Conservation (phyloP, 2,888 invertebrate genomes). For the Ethmia dodecea region DNA sequence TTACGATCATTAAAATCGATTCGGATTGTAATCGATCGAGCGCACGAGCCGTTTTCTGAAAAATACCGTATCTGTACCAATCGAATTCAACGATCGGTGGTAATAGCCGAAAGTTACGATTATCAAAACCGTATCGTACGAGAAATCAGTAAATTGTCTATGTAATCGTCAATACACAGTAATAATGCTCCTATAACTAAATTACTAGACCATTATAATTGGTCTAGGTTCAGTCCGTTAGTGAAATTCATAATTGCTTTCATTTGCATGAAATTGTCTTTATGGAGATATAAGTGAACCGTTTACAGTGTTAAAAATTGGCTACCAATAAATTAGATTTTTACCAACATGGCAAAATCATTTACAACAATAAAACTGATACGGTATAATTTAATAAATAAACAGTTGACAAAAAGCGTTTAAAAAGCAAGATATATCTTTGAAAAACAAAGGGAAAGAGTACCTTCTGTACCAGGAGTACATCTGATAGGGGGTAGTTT, state of each 20-base stretch:
- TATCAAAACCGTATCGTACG: conserved; percentile 45
- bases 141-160: conserved; percentile 28
- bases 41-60: conserved; percentile 42
- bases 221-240: not conserved
- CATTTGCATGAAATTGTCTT: too few relatives aligned
- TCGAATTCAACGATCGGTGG: conserved; percentile 31
- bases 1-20: conserved; percentile 63
- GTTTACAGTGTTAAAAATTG: too few relatives aligned
- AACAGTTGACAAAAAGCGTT: conserved; percentile 41
- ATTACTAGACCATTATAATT: too few relatives aligned
- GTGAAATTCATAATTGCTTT: too few relatives aligned
- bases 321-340: too few relatives aligned
- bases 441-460: conserved; percentile 26
- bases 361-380: too few relatives aligned
- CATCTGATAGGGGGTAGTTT: conserved; percentile 67
- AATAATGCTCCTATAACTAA: conserved; percentile 3
- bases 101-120: conserved; percentile 54
- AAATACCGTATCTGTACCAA: conserved; percentile 17
- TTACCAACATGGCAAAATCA: too few relatives aligned
- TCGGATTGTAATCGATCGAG: conserved; percentile 60
- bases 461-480: conserved; percentile 51
- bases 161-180: conserved; percentile 7
- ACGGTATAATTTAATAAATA: conserved; percentile 6
- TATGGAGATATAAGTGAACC: too few relatives aligned
- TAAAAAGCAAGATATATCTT: conserved; percentile 39